Evolutionary conservation across 2,113 vertebrate species (phyloP).

Genomic region (Sebastes fasciatus): DNA sequence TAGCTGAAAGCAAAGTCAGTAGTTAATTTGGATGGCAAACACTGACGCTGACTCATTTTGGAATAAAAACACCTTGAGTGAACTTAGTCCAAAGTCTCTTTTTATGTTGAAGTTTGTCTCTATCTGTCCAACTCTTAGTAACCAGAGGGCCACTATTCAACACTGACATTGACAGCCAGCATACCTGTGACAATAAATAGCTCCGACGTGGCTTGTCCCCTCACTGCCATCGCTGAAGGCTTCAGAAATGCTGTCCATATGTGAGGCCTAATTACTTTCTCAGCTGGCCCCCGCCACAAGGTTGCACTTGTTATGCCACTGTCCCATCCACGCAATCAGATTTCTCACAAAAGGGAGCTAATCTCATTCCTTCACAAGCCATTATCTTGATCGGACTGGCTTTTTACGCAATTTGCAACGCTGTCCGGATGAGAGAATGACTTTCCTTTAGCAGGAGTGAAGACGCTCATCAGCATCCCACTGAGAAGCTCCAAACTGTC

Average conservation of each 20-base stretch:
- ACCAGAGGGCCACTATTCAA: conserved; percentile 10
- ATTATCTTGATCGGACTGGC: conserved; percentile 82
- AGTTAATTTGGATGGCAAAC: not conserved
- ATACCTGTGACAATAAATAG: conserved; percentile 56
- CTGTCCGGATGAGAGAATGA: conserved; percentile 75
- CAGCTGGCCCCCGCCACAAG: conserved; percentile 74
- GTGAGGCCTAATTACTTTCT: conserved; percentile 79
- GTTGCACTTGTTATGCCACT: conserved; percentile 77
- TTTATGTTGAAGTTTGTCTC: conserved; percentile 22
- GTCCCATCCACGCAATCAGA: conserved; percentile 78
- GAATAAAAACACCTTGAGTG: not conserved
- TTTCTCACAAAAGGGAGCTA: conserved; percentile 79
- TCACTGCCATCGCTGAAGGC: conserved; percentile 36
- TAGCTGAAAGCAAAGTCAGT: too few relatives aligned
- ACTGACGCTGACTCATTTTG: not conserved
- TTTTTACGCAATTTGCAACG: conserved; percentile 67
- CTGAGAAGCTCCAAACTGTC: conserved; percentile 84
- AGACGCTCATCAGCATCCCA: conserved; percentile 68
- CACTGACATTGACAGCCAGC: conserved; percentile 26
- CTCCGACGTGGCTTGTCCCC: conserved; percentile 38
- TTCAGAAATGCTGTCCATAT: conserved; percentile 61
- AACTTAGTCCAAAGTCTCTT: conserved; percentile 10
- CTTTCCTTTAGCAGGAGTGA: conserved; percentile 72
- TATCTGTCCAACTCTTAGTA: not conserved
- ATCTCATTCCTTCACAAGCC: conserved; percentile 85